Evolutionary conservation across 2,888 invertebrate genomes (phyloP).

Genomic region (Temnothorax unifasciatus): DNA sequence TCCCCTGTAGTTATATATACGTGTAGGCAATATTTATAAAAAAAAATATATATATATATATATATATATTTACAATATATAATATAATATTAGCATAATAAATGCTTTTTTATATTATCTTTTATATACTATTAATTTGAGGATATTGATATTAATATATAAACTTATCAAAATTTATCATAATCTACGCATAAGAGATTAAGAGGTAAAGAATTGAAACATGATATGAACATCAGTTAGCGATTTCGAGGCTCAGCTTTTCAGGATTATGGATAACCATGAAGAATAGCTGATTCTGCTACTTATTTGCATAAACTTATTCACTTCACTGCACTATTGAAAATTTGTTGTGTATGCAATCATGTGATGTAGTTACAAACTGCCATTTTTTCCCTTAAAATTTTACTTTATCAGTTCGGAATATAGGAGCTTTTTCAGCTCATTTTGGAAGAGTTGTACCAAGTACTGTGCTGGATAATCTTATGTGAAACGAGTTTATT

Average conservation of each 20-base stretch:
- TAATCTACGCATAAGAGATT: background rate
- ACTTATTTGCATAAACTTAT: background rate
- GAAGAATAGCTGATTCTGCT: background rate
- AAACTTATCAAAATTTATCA: background rate
- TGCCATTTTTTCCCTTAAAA: background rate
- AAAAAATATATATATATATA: too few relatives aligned
- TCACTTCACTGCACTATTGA: background rate
- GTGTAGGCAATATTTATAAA: background rate
- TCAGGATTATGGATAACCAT: background rate
- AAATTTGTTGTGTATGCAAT: background rate
- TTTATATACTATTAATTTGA: background rate
- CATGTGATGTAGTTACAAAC: background rate
- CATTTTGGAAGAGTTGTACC: background rate
- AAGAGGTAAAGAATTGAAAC: background rate
- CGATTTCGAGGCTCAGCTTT: background rate
- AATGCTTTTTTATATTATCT: background rate
- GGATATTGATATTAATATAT: background rate
- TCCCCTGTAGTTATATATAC: background rate
- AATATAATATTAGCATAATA: too few relatives aligned
- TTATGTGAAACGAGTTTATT: slow-evolving; percentile 10
- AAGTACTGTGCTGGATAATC: background rate
- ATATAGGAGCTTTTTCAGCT: background rate
- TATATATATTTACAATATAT: too few relatives aligned
- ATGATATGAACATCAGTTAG: background rate
- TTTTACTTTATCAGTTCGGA: background rate